phyloP scores from a whole-genome alignment of 1,140 invertebrate genomes.

The Palaemon carinicauda region DNA sequence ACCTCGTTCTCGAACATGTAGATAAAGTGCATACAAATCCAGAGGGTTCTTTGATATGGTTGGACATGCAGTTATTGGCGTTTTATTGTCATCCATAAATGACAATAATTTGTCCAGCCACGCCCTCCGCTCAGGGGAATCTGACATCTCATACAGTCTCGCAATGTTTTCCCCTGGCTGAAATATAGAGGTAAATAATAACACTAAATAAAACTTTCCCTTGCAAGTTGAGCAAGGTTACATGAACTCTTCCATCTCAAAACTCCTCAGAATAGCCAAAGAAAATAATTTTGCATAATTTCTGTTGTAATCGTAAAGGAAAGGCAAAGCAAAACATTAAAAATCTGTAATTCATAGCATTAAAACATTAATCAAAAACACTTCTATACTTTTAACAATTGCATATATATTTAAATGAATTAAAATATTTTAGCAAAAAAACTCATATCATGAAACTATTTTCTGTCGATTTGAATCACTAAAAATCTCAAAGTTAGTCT shows the following conservation, averaged over 20 bases:
- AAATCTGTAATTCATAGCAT: too few relatives aligned
- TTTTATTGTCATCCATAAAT: constrained; percentile 92
- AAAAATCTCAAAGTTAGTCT: too few relatives aligned
- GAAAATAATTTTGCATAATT: too few relatives aligned
- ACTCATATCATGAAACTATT: too few relatives aligned
- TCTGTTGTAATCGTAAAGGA: too few relatives aligned
- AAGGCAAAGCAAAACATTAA: too few relatives aligned
- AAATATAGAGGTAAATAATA: neutral
- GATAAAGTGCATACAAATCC: constrained; percentile 95
- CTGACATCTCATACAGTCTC: constrained; percentile 95
- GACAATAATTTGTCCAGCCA: constrained; percentile 92
- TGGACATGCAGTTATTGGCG: constrained; percentile 92
- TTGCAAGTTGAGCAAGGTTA: neutral
- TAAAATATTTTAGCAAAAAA: too few relatives aligned
- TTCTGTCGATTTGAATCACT: too few relatives aligned
- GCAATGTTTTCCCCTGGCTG: constrained; percentile 57
- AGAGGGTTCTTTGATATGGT: constrained; percentile 97
- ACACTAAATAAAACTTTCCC: neutral
- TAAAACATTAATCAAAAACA: too few relatives aligned
- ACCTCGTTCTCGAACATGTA: constrained; percentile 92
- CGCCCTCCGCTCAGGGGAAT: constrained; percentile 86
- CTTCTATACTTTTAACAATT: too few relatives aligned
- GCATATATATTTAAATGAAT: too few relatives aligned
- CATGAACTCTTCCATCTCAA: neutral
- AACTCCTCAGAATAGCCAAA: too few relatives aligned